Percentiles rank a stretch among this genome's conserved stretches.
Evolutionary conservation across 1,140 invertebrate genomes (phyloP).

Genomic region (Nasonia vitripennis): DNA sequence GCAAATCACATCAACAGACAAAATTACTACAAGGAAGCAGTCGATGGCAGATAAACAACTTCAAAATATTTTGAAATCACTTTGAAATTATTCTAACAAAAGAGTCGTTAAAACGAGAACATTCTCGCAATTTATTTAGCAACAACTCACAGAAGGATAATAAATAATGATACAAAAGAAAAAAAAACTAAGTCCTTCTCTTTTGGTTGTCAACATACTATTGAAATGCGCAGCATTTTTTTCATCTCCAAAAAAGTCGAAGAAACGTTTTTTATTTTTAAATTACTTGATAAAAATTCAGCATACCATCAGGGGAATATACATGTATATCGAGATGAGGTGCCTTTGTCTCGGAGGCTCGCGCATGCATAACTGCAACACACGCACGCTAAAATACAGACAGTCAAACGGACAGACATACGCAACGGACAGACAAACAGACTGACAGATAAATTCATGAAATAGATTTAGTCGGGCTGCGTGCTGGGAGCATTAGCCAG

Average conservation of each 20-base stretch:
- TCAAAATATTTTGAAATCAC: conserved; percentile 43
- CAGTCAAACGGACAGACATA: background rate
- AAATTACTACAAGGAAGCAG: conserved; percentile 48
- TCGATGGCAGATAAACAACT: conserved; percentile 46
- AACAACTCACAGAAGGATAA: conserved; percentile 20
- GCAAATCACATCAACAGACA: conserved; percentile 28
- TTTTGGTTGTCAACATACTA: conserved; percentile 42
- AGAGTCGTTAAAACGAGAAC: conserved; percentile 19
- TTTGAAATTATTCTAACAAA: conserved; percentile 40
- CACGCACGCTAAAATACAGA: conserved; percentile 10
- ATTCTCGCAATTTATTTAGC: conserved; percentile 5
- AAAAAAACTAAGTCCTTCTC: conserved; percentile 39
- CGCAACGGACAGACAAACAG: background rate
- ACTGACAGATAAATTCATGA: background rate
- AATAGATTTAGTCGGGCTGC: conserved; percentile 19
- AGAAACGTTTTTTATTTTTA: conserved; percentile 26
- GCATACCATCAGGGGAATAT: conserved; percentile 5
- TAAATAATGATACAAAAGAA: conserved; percentile 19
- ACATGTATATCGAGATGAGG: conserved; percentile 58
- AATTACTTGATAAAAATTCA: conserved; percentile 45
- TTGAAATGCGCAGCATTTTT: conserved; percentile 53
- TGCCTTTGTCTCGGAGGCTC: conserved; percentile 32
- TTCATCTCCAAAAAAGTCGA: conserved; percentile 33
- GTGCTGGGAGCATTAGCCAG: conserved; percentile 12
- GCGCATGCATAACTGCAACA: background rate